Conservation (phyloP, 2,888 invertebrate species). For the Aromia moschata region DNA sequence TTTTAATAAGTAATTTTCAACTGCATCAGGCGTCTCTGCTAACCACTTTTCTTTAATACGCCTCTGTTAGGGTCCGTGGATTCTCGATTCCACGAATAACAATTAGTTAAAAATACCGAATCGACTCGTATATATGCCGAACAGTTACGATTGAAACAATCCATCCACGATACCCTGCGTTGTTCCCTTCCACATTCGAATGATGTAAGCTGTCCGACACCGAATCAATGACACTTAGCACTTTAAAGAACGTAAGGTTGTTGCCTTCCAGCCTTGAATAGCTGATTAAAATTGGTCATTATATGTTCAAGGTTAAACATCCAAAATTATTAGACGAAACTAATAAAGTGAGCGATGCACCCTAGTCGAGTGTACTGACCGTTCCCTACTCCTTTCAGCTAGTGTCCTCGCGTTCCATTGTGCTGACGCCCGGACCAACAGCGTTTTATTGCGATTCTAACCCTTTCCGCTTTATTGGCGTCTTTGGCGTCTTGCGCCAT, state of each 20-base stretch:
- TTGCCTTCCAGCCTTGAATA: constrained; percentile 46
- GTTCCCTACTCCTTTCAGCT: constrained; percentile 28
- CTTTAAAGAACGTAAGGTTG: constrained; percentile 35
- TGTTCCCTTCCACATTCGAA: constrained; percentile 25
- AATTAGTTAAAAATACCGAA: not conserved
- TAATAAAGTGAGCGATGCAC: constrained; percentile 37
- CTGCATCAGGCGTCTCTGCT: no score
- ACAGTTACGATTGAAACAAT: constrained; percentile 3
- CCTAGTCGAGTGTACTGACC: constrained; percentile 44
- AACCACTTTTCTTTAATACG: no score
- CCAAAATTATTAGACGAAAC: constrained; percentile 32
- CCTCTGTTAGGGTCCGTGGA: no score
- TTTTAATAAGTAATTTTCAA: no score
- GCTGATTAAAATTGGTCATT: constrained; percentile 43
- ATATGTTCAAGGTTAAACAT: constrained; percentile 31
- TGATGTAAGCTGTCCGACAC: constrained; percentile 30
- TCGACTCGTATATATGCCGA: not conserved
- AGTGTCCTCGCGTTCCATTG: constrained; percentile 14
- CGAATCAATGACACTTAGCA: constrained; percentile 33
- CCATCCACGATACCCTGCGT: constrained; percentile 32
- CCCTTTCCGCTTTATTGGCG: constrained; percentile 22
- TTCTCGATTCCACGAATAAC: no score
- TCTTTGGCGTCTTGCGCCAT: constrained; percentile 6
- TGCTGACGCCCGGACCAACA: not conserved
- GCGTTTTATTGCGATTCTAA: constrained; percentile 31